Conservation (phyloP, 2,797 vertebrate species). For the Pipistrellus kuhlii region DNA sequence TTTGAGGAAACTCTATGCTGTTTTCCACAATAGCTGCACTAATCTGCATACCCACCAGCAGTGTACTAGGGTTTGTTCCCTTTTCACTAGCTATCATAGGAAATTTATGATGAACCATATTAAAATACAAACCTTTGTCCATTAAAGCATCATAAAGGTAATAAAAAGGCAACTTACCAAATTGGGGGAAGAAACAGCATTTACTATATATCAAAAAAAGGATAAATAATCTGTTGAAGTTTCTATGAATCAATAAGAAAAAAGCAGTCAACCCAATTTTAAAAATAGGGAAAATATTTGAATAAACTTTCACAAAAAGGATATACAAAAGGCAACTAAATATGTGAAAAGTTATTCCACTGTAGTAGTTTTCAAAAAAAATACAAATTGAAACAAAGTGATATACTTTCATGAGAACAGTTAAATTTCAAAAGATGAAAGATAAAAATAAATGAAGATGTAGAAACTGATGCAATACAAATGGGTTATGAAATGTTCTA, state of each 20-base stretch:
- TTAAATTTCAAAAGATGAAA: slow-evolving; percentile 27
- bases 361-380: not conserved
- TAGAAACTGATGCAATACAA: not conserved
- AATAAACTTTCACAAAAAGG: not conserved
- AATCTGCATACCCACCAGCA: too few species aligned
- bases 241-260: not conserved
- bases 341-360: not conserved
- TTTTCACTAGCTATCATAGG: not conserved
- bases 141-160: not conserved
- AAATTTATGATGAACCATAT: not conserved
- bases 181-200: not conserved
- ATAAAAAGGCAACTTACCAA: not conserved
- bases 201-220: not conserved
- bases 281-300: slow-evolving; percentile 20
- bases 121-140: not conserved
- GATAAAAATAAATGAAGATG: not conserved
- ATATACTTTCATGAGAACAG: not conserved
- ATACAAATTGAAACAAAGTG: slow-evolving; percentile 29
- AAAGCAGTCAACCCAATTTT: not conserved
- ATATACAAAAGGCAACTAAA: not conserved
- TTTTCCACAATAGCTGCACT: too few species aligned
- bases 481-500: not conserved
- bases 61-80: too few species aligned
- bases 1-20: too few species aligned
- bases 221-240: not conserved